Percentiles rank a stretch among this genome's conserved stretches.
Conservation (phyloP, 2,888 invertebrate species). For the Pyralis farinalis region DNA sequence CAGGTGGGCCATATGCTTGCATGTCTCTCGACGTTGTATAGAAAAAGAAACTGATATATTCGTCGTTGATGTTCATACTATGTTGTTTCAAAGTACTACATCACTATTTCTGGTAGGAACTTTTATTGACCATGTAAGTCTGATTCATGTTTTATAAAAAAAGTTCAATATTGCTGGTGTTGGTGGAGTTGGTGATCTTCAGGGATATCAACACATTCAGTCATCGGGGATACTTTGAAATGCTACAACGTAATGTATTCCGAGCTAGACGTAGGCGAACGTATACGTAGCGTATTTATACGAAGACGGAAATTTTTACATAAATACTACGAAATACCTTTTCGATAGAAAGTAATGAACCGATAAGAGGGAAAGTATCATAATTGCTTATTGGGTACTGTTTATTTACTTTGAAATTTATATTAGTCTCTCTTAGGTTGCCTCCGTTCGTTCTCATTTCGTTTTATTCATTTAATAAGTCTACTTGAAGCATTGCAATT, state of each 20-base stretch:
- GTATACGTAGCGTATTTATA: neutral
- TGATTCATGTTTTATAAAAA: neutral
- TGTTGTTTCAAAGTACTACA: no score
- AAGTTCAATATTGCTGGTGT: neutral
- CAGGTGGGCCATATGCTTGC: no score
- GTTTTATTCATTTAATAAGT: neutral
- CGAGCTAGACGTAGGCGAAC: neutral
- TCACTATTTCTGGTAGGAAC: no score
- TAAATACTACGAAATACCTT: neutral
- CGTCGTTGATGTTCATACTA: no score
- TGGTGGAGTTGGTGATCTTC: no score
- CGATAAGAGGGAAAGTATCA: conserved; percentile 3
- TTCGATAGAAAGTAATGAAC: neutral
- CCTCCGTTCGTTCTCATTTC: conserved; percentile 1
- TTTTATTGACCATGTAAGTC: neutral
- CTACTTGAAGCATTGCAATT: conserved; percentile 6
- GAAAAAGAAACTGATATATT: no score
- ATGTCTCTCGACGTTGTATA: no score
- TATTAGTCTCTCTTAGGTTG: neutral
- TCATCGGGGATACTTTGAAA: neutral
- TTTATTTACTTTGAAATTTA: conserved; percentile 9
- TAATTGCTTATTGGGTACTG: conserved; percentile 6
- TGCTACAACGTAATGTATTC: neutral
- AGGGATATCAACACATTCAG: no score
- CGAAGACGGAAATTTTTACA: neutral